Evolutionary conservation across 2,888 invertebrate genomes (phyloP).

Genomic region (Colostygia pectinataria): DNA sequence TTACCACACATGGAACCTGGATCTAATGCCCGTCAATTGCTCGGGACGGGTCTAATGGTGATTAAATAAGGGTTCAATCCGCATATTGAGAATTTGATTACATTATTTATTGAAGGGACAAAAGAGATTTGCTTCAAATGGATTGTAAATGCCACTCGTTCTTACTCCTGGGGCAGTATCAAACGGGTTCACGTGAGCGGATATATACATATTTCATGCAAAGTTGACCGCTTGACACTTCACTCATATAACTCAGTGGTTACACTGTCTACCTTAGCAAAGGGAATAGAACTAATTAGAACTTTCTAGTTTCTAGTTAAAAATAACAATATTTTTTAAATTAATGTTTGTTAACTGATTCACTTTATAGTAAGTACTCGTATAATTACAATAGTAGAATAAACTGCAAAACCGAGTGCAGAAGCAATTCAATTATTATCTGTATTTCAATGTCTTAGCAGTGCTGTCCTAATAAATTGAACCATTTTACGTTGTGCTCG

Average conservation of each 20-base stretch:
- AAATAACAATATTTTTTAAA: no score
- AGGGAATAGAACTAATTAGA: no score
- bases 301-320: no score
- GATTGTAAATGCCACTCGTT: conserved; percentile 12
- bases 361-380: no score
- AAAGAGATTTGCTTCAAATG: conserved; percentile 27
- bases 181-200: background rate
- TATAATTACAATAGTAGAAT: no score
- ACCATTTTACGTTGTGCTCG: background rate
- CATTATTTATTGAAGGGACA: conserved; percentile 35
- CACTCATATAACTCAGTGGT: no score
- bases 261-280: no score
- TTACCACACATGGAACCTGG: conserved; percentile 29
- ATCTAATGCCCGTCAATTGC: conserved; percentile 48
- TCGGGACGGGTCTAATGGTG: conserved; percentile 46
- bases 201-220: conserved; percentile 1
- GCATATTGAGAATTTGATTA: conserved; percentile 34
- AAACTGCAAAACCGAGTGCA: no score
- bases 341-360: no score
- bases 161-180: background rate
- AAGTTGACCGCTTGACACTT: background rate
- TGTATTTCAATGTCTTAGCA: no score
- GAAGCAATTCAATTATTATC: no score
- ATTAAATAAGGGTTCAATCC: conserved; percentile 49
- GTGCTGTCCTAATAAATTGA: no score